phyloP scores from a whole-genome alignment of 2,113 vertebrate genomes.

The Clupea harengus region DNA sequence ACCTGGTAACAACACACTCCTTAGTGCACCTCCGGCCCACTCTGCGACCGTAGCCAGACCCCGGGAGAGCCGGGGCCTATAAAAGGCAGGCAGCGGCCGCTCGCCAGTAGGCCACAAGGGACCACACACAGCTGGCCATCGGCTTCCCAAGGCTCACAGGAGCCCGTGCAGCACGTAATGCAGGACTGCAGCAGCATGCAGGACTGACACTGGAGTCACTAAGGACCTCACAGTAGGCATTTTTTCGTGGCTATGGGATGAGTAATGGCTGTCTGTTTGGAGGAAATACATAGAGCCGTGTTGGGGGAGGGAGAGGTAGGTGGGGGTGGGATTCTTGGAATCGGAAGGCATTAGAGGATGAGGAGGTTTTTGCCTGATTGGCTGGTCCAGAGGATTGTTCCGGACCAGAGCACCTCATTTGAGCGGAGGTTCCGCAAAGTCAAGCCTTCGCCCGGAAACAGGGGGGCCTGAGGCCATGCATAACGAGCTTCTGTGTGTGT shows the following conservation, averaged over 20 bases:
- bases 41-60: background rate
- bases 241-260: slow-evolving; percentile 14
- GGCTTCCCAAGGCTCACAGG: background rate
- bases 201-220: slow-evolving; percentile 9
- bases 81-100: too few species aligned
- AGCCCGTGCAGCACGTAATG: slow-evolving; percentile 10
- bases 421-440: slow-evolving; percentile 47
- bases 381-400: background rate
- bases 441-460: slow-evolving; percentile 51
- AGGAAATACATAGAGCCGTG: background rate
- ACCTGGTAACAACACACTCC: background rate
- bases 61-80: too few species aligned
- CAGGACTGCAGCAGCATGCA: slow-evolving; percentile 14
- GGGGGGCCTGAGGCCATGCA: background rate
- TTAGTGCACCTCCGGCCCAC: background rate
- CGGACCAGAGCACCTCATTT: background rate
- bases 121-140: background rate
- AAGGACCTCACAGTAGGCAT: slow-evolving; percentile 20
- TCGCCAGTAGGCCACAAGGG: background rate
- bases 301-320: background rate
- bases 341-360: background rate
- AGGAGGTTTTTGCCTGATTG: background rate
- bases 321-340: background rate
- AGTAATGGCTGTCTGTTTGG: slow-evolving; percentile 29
- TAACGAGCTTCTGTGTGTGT: slow-evolving; percentile 22